phyloP scores from a whole-genome alignment of 1,140 invertebrate genomes.

The Leptopilina boulardi region DNA sequence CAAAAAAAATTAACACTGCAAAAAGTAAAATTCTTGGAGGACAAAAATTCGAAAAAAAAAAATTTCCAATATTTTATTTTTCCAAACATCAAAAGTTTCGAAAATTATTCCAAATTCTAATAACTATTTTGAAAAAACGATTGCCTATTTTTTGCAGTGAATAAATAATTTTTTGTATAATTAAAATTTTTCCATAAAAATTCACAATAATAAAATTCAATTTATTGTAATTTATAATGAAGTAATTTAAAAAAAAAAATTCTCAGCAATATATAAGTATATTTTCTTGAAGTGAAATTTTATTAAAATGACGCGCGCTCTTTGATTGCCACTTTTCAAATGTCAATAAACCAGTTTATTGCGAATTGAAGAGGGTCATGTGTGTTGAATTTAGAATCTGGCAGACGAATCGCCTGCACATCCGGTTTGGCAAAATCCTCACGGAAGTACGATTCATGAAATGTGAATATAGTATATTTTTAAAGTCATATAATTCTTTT shows the following conservation, averaged over 20 bases:
- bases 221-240: too few species aligned
- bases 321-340: slow-evolving; percentile 45
- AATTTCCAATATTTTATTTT: too few species aligned
- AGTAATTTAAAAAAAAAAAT: too few species aligned
- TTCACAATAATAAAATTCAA: too few species aligned
- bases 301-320: slow-evolving; percentile 37
- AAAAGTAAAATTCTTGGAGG: too few species aligned
- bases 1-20: slow-evolving; percentile 21
- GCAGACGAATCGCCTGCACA: slow-evolving; percentile 43
- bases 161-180: too few species aligned
- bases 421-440: slow-evolving; percentile 45
- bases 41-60: too few species aligned
- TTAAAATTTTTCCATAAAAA: too few species aligned
- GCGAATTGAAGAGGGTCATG: slow-evolving; percentile 42
- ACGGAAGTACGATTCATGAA: slow-evolving; percentile 28
- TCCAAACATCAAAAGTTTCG: too few species aligned
- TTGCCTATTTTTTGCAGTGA: too few species aligned
- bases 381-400: slow-evolving; percentile 52
- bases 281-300: slow-evolving; percentile 36
- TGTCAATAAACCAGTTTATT: slow-evolving; percentile 43
- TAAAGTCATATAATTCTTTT: slow-evolving; percentile 19
- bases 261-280: background rate
- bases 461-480: slow-evolving; percentile 25
- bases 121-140: too few species aligned
- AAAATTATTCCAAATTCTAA: too few species aligned